Base-by-base conservation (phyloP, 2,797 vertebrate genomes). In the Chelmon rostratus region DNA sequence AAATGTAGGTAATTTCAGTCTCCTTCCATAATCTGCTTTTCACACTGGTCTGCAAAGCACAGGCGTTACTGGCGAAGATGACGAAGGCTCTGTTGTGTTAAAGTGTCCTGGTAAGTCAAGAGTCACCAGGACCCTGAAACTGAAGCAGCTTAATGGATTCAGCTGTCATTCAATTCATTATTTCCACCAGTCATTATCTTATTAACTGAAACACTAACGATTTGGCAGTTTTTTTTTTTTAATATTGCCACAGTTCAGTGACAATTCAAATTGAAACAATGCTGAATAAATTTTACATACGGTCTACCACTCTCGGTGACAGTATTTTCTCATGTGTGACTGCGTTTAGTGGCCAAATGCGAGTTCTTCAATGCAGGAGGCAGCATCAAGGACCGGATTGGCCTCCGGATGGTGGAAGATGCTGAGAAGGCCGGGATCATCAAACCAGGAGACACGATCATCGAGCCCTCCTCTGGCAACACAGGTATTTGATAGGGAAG, bases 391-490 rank as follows among this genome's bases (percentile, higher is more conserved):
- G 98, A 99, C 88, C 89, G 98, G 6, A 98, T 99, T 92, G 97
- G 97, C 86, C 89, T 99, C 75, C 93, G 98, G n/a, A 99, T 99
- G 98, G 91, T 99, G 16, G 97, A 99, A 83, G 98, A 99, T 1
- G 98, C 98, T 0, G 98, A 99, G 92, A 94, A 74, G n/a, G 95
- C 85, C 0, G 98, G 98, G 0, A 21, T 93, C 46, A 93, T 99
- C 57, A 96, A 97, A 25, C 97, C 97, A 0, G 98, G 98, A 49
- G 97, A 99, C 93, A 99, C 98, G 0, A 97, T 99, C 68, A 98
- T 99, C 21, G 98, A 99, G 84, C 98, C 98, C 6, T 99, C 98
- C 0, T 99, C 98, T 0, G 98, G 98, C 88, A 99, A 99, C 93
- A 99, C 98, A 9, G 98, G 98, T 99, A 80, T 23, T 23, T 46